phyloP scores from a whole-genome alignment of 2,113 vertebrate genomes.

The Salminus brasiliensis region DNA sequence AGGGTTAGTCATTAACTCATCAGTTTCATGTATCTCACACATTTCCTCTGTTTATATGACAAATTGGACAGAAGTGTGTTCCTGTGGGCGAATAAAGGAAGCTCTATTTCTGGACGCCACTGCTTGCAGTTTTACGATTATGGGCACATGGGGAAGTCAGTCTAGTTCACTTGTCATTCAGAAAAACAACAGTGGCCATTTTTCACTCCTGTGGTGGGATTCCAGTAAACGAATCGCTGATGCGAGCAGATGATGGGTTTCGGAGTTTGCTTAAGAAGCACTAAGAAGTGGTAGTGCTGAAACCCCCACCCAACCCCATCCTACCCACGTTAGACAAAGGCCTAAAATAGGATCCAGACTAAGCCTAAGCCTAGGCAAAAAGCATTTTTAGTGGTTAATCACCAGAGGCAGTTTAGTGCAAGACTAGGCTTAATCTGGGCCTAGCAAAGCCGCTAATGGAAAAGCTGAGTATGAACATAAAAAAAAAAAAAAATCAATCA shows the following conservation, averaged over 20 bases:
- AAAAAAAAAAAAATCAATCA: no score
- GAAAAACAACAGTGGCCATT: conserved; percentile 22
- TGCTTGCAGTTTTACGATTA: conserved; percentile 43
- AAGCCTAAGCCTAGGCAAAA: no score
- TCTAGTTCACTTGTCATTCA: conserved; percentile 36
- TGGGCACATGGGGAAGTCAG: conserved; percentile 24
- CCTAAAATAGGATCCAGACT: background rate
- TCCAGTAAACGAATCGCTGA: conserved; percentile 21
- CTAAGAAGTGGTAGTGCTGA: background rate
- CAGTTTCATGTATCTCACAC: conserved; percentile 28
- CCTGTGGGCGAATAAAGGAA: conserved; percentile 41
- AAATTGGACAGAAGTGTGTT: conserved; percentile 42
- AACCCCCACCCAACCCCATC: background rate
- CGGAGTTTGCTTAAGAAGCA: conserved; percentile 4
- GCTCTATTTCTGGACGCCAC: conserved; percentile 41
- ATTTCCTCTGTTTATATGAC: conserved; percentile 47
- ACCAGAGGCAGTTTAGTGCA: no score
- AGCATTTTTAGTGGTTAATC: no score
- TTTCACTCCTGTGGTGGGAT: conserved; percentile 14
- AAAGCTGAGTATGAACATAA: no score
- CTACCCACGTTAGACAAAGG: background rate
- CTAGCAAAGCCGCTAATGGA: no score
- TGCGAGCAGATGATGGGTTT: conserved; percentile 9
- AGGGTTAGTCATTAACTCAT: conserved; percentile 18
- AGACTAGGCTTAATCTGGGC: no score